Evolutionary conservation across 1,140 invertebrate genomes (phyloP).

Genomic region (Latrodectus geometricus): DNA sequence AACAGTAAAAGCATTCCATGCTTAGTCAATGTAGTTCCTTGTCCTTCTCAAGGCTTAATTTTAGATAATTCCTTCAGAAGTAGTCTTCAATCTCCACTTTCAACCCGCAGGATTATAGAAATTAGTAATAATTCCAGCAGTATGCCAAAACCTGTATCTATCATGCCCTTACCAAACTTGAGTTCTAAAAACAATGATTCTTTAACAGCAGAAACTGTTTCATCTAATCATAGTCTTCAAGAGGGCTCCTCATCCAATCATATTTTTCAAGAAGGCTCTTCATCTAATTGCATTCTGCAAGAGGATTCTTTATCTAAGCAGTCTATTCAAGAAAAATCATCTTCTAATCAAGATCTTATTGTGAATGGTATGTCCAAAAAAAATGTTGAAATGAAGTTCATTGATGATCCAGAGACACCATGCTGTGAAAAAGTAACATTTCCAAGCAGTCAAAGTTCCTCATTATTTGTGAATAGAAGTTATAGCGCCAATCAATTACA

Average conservation of each 20-base stretch:
- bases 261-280: background rate
- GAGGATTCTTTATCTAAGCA: background rate
- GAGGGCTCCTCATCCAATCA: background rate
- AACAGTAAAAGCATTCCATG: conserved; percentile 12
- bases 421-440: conserved; percentile 46
- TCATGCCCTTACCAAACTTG: background rate
- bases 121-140: conserved; percentile 33
- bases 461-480: conserved; percentile 48
- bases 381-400: conserved; percentile 68
- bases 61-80: conserved; percentile 43
- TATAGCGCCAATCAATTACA: conserved; percentile 58
- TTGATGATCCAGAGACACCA: conserved; percentile 67
- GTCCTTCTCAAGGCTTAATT: conserved; percentile 23
- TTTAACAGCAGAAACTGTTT: background rate
- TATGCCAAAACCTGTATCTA: background rate
- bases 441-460: conserved; percentile 57
- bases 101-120: conserved; percentile 47
- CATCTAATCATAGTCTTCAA: background rate
- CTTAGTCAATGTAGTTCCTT: conserved; percentile 5
- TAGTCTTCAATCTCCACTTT: conserved; percentile 43
- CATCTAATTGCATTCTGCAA: background rate
- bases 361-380: conserved; percentile 9
- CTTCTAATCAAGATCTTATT: conserved; percentile 8
- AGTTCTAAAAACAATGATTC: conserved; percentile 10
- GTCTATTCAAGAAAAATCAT: background rate